Evolutionary conservation across 2,888 invertebrate genomes (phyloP).

Genomic region (Keiferia lycopersicella): DNA sequence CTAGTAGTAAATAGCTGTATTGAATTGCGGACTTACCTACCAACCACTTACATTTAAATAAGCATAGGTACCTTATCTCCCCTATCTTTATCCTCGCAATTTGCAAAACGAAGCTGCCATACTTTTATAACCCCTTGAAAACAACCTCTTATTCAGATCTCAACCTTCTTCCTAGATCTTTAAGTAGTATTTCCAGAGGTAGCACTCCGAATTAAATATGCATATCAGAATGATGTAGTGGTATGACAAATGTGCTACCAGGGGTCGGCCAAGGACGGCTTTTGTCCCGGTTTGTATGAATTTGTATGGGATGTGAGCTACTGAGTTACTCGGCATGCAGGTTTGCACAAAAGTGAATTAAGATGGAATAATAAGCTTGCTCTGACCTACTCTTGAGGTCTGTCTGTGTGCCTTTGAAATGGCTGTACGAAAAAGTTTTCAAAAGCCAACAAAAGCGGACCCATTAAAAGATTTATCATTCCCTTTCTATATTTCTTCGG

Average conservation of each 20-base stretch:
- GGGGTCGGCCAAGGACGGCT: constrained; percentile 73
- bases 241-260: constrained; percentile 42
- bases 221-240: constrained; percentile 26
- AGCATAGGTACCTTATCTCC: constrained; percentile 1
- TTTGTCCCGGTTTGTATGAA: constrained; percentile 60
- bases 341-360: neutral
- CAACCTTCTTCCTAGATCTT: constrained; percentile 30
- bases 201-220: neutral
- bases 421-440: neutral
- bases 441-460: neutral
- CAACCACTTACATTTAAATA: neutral
- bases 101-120: neutral
- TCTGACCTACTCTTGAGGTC: neutral
- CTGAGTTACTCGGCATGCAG: neutral
- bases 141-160: constrained; percentile 27
- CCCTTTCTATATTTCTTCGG: too few relatives aligned
- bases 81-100: constrained; percentile 1
- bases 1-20: neutral
- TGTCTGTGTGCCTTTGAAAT: neutral
- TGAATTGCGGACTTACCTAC: neutral
- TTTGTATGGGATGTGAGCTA: constrained; percentile 1
- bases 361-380: neutral
- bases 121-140: neutral
- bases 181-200: constrained; percentile 7
- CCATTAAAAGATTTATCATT: neutral